Evolutionary conservation across 2,113 vertebrate species (phyloP), one percentile per base, ranked within the genome.

Genomic region (Nyctibius bracteatus): DNA sequence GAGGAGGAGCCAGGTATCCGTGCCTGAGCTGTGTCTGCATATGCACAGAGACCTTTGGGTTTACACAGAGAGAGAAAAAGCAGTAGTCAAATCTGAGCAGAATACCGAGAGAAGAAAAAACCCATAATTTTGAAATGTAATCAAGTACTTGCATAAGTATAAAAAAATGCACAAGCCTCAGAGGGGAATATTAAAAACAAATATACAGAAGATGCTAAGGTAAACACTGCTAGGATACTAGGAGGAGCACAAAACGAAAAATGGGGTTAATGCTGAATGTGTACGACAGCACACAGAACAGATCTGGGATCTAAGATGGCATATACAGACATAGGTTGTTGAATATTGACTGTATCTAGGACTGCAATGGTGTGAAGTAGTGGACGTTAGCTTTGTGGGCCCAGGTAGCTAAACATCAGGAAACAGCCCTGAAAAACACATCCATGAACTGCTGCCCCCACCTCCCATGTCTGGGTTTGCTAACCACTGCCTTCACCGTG

Each of bases 41-140:
- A 16, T 0, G 6, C 84, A 51, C 37, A 79, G 22, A 72, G 19
- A 75, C 47, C 68, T 78, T n/a, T 5, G 51, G 28, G 25, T 73
- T 73, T 37, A 65, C 24, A 28, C 22, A 51, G 25, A 52, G n/a
- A 67, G 43, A 67, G 37, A 71, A 67, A 66, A 83, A 3, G 27
- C 14, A 16, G 35, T 0, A 41, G 39, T 20, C 65, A 74, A 39
- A 83, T 25, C 21, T 9, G 16, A 74, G 43, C 21, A 62, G 72
- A 66, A 71, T 7, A 63, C 20, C 0, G 1, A 19, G 20, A 16
- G 12, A 14, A 14, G 6, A 35, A 59, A 63, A 27, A 1, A 1
- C 6, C 10, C n/a, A 14, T 13, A 1, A 6, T 51, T 92, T 44
- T 65, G 19, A 91, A 87, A 41, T 7, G 19, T 35, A 84, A 65